phyloP scores from a whole-genome alignment of 1,140 invertebrate genomes.

The Camponotus pennsylvanicus region DNA sequence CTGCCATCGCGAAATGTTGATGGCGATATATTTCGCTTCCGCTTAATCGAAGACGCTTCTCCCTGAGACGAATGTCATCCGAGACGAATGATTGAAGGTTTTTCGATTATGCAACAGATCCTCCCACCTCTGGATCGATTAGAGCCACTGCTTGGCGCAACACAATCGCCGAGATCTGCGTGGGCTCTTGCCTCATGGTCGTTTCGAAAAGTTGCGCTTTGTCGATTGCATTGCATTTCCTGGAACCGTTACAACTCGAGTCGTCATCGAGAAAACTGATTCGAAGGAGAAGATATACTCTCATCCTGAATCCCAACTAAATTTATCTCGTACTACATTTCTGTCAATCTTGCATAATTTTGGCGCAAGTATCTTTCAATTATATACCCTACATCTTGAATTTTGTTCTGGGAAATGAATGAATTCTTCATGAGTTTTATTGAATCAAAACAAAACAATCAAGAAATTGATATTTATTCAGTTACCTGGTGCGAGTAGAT shows the following conservation, averaged over 20 bases:
- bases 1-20: slow-evolving; percentile 56
- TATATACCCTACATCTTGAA: background rate
- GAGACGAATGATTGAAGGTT: background rate
- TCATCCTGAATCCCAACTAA: background rate
- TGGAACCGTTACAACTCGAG: background rate
- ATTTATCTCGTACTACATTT: background rate
- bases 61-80: slow-evolving; percentile 17
- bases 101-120: slow-evolving; percentile 25
- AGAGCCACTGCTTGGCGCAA: slow-evolving; percentile 22
- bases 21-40: slow-evolving; percentile 56
- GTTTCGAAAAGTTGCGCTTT: slow-evolving; percentile 24
- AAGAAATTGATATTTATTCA: background rate
- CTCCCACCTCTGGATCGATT: slow-evolving; percentile 32
- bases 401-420: background rate
- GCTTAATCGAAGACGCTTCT: slow-evolving; percentile 54
- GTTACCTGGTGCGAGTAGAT: too few species aligned
- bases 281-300: background rate
- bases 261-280: background rate
- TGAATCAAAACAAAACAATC: background rate
- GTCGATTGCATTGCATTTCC: slow-evolving; percentile 10
- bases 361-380: background rate
- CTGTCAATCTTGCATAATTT: background rate
- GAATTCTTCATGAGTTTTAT: background rate
- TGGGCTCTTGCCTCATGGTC: slow-evolving; percentile 17
- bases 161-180: slow-evolving; percentile 18